Conservation (phyloP, 37 sponge, comb jelly and placozoan species). For the Tethya wilhelma region DNA sequence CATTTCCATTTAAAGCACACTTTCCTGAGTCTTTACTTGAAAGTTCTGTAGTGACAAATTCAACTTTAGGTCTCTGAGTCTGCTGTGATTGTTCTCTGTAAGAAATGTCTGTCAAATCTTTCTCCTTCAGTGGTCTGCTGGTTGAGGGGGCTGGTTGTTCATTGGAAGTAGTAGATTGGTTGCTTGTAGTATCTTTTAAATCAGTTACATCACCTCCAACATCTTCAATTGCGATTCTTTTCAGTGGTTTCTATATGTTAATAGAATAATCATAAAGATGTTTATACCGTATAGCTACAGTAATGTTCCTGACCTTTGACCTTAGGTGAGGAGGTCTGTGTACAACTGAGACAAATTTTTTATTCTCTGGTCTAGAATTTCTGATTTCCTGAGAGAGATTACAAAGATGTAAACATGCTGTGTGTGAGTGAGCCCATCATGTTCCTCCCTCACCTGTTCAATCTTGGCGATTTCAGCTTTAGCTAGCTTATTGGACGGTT, state of each 20-base stretch:
- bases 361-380: background rate
- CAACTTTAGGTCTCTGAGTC: too few relatives aligned
- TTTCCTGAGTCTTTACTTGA: too few relatives aligned
- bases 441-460: conserved; percentile 22
- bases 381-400: background rate
- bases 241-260: too few relatives aligned
- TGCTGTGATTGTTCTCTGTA: too few relatives aligned
- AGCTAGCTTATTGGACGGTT: conserved; percentile 76
- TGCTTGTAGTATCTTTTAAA: too few relatives aligned
- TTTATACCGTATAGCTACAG: background rate
- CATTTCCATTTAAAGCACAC: too few relatives aligned
- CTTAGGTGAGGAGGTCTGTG: conserved; percentile 74
- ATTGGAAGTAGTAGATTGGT: background rate
- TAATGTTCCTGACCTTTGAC: conserved; percentile 55
- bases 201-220: background rate
- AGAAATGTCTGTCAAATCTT: too few relatives aligned
- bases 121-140: too few relatives aligned
- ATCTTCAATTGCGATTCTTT: background rate
- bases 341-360: conserved; percentile 40
- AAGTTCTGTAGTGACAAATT: too few relatives aligned
- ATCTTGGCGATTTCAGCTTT: conserved; percentile 54
- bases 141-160: background rate
- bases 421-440: background rate
- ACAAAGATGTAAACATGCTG: background rate
- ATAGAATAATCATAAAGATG: too few relatives aligned